These are phyloP conservation scores for Avahi laniger DNA, from an alignment of 2,797 vertebrate genomes.

Conservation along the genomic window DNA sequence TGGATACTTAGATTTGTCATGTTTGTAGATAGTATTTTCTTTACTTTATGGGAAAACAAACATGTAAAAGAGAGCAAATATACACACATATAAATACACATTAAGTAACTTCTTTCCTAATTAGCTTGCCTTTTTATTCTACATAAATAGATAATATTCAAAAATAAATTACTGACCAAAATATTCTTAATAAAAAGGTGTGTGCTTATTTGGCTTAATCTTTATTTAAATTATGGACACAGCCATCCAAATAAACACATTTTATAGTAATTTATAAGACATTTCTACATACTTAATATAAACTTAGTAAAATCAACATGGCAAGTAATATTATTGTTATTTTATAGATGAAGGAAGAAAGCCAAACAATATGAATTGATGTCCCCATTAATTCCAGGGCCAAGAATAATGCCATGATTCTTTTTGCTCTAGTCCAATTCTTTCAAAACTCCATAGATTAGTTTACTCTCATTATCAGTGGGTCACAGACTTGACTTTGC, in stretches of 20 bases:
- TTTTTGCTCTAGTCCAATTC: not conserved
- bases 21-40: constrained; percentile 53
- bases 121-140: not conserved
- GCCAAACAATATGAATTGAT: not conserved
- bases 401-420: not conserved
- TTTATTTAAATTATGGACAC: not conserved
- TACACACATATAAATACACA: not conserved
- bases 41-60: constrained; percentile 20
- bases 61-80: not conserved
- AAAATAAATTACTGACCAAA: not conserved
- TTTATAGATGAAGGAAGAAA: not conserved
- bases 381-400: not conserved
- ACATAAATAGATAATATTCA: not conserved
- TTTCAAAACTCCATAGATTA: not conserved
- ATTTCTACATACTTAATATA: not conserved
- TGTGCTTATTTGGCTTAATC: not conserved
- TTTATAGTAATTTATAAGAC: not conserved
- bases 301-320: not conserved
- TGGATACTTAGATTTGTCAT: constrained; percentile 56
- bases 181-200: not conserved
- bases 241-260: not conserved
- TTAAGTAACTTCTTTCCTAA: not conserved
- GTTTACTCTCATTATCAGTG: not conserved
- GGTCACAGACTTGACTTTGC: not conserved
- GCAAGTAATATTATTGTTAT: not conserved